These are phyloP conservation scores for Saccostrea glomerata DNA, from an alignment of 1,140 invertebrate species.

Conservation along the genomic window DNA sequence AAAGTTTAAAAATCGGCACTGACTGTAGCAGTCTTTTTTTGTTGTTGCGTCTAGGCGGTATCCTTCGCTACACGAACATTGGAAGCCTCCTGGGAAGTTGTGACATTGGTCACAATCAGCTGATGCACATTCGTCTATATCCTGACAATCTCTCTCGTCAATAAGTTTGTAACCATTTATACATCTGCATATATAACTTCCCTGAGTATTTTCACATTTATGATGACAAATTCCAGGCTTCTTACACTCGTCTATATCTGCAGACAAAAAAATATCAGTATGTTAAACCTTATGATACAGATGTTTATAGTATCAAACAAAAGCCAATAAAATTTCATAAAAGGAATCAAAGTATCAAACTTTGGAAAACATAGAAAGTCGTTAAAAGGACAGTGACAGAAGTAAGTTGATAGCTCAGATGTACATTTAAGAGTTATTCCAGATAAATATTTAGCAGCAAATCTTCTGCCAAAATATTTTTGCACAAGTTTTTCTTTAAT, in stretches of 20 bases:
- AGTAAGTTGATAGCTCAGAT: too few relatives aligned
- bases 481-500: too few relatives aligned
- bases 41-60: not conserved
- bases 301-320: too few relatives aligned
- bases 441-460: too few relatives aligned
- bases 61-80: conserved; percentile 34
- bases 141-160: conserved; percentile 46
- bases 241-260: conserved; percentile 67
- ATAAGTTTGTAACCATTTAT: conserved; percentile 57
- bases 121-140: not conserved
- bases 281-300: too few relatives aligned
- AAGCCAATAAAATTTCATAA: too few relatives aligned
- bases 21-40: not conserved
- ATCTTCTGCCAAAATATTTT: too few relatives aligned
- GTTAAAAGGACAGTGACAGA: too few relatives aligned
- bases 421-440: too few relatives aligned
- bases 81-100: conserved; percentile 34
- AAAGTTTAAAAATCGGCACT: too few relatives aligned
- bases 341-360: too few relatives aligned
- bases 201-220: conserved; percentile 66
- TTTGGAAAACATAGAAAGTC: too few relatives aligned
- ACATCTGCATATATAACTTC: conserved; percentile 67
- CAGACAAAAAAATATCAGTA: conserved; percentile 67
- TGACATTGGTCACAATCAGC: conserved; percentile 33
- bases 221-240: conserved; percentile 62